Base-by-base conservation (phyloP, 64 coral and sea anemone species). In the Cladopsammia gracilis region DNA sequence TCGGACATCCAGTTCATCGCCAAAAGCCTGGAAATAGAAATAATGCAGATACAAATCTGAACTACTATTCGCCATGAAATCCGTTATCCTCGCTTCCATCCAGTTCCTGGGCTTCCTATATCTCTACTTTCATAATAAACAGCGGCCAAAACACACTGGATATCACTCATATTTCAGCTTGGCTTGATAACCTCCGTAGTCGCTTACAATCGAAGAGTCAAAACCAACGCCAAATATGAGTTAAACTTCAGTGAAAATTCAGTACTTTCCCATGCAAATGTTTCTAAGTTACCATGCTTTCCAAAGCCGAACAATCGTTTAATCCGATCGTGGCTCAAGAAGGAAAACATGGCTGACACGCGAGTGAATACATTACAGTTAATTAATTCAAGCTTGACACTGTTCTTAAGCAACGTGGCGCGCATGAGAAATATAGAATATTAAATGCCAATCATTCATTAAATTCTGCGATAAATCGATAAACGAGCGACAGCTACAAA, bases 11-110 rank as follows among this genome's bases (percentile, higher is more conserved):
- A 98, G 57, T 85, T 98, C 96, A 51, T 98, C 92, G 82, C 83
- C 90, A 7, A 98, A 85, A 58, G 70, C 82, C 96, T 98, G 96
- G 77, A 98, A 98, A 44, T 74, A 94, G 87, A 93, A 93, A 77
- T 73, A 70, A 50, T 93, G 91, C 14, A 67, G 45, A 64, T 84
- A 62, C 62, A 84, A 23, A 84, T 84, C 80, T 5, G 80, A 46
- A 68, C 45, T 84, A 18, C 48, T 67, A 64, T 50, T 84, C 60
- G 60, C 80, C 80, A 84, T 84, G 78, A 62, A 14, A 50, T 64
- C 4, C 8, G 5, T 7, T 24, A 68, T 14, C 10, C 8, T 49
- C 62, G 26, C 44, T 67, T 84, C 44, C 58, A 68, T 67, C 46
- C 44, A n/a, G 45, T 16, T 73, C 71, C 71, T 18, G 34, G 26